Percentiles rank a stretch among this genome's conserved stretches.
Evolutionary conservation across 2,113 vertebrate species (phyloP).

Genomic region (Larimichthys polyactis): DNA sequence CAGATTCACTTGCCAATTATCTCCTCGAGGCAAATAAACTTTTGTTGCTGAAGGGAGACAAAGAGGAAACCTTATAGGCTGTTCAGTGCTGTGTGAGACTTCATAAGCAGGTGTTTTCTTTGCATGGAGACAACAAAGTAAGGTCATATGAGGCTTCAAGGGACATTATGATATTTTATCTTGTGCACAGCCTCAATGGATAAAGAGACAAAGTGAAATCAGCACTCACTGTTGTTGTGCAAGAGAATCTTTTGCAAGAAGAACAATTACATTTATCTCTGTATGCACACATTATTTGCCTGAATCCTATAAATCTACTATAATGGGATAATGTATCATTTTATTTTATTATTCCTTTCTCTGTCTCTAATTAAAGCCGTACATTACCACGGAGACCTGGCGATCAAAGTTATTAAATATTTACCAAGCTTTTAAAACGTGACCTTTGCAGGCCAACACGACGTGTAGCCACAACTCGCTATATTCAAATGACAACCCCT

Average conservation of each 20-base stretch:
- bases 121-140: constrained; percentile 69
- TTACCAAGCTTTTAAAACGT: constrained; percentile 67
- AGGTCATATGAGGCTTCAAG: constrained; percentile 66
- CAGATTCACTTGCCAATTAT: constrained; percentile 20
- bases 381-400: constrained; percentile 25
- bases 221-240: neutral
- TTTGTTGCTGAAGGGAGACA: constrained; percentile 28
- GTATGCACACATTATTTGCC: neutral
- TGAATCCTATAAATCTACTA: constrained; percentile 15
- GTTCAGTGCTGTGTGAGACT: constrained; percentile 3
- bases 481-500: constrained; percentile 62
- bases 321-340: neutral
- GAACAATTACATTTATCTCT: neutral
- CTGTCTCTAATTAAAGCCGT: constrained; percentile 58
- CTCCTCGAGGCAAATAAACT: constrained; percentile 49
- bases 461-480: constrained; percentile 32
- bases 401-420: constrained; percentile 74
- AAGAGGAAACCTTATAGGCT: constrained; percentile 40
- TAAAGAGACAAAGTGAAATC: constrained; percentile 9
- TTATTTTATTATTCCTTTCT: constrained; percentile 12
- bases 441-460: constrained; percentile 64
- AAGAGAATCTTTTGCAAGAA: constrained; percentile 1
- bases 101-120: constrained; percentile 51
- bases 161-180: constrained; percentile 65
- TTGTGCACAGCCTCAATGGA: constrained; percentile 25